Evolutionary conservation across 2,113 vertebrate genomes (phyloP).

Genomic region (Galbula dea): DNA sequence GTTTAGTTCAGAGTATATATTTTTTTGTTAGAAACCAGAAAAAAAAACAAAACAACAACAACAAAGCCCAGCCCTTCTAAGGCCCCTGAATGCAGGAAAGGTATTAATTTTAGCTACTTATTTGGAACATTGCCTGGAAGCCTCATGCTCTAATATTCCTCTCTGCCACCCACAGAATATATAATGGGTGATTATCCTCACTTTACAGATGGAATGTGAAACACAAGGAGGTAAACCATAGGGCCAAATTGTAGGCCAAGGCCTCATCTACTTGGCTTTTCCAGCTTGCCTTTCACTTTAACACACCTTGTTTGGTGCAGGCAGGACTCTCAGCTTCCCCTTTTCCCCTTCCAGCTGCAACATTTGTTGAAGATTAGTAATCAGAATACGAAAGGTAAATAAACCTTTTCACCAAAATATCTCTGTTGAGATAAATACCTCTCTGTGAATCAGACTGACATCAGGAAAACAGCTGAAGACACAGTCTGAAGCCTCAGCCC

Average conservation of each 20-base stretch:
- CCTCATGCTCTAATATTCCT: neutral
- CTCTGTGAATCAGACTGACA: neutral
- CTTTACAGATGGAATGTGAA: neutral
- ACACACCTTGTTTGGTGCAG: neutral
- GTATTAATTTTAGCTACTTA: conserved; percentile 13
- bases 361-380: neutral
- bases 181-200: neutral
- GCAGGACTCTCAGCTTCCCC: neutral
- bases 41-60: neutral
- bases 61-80: neutral
- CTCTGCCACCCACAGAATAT: neutral
- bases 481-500: conserved; percentile 15
- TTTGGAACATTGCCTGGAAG: neutral
- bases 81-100: neutral
- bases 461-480: conserved; percentile 48
- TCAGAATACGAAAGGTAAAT: conserved; percentile 24
- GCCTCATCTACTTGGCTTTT: neutral
- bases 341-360: neutral
- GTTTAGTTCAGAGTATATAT: neutral
- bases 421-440: neutral
- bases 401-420: neutral
- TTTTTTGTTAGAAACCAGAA: neutral
- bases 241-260: neutral
- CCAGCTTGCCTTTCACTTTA: neutral
- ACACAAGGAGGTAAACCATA: neutral